phyloP scores from a whole-genome alignment of 1,140 invertebrate species.

The Scylla paramamosain region DNA sequence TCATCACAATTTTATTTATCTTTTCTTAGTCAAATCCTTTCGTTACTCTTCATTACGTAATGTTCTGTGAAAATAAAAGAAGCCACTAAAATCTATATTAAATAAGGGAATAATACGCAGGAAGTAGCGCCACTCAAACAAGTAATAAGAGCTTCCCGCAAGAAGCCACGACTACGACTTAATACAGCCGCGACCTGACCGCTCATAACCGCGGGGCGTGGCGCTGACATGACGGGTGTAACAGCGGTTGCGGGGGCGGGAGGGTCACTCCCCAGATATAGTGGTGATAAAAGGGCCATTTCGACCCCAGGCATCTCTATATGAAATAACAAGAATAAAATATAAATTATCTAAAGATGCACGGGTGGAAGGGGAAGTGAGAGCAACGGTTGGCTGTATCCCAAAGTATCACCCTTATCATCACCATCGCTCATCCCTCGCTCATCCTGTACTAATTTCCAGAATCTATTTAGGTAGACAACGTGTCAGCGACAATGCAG shows the following conservation, averaged over 20 bases:
- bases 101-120: background rate
- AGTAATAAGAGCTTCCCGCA: background rate
- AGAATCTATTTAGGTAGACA: too few species aligned
- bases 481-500: too few species aligned
- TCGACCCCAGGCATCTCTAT: slow-evolving; percentile 18
- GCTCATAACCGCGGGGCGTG: background rate
- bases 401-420: too few species aligned
- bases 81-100: background rate
- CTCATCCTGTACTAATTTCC: too few species aligned
- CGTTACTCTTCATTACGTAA: too few species aligned
- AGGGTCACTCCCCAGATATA: background rate
- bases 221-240: background rate
- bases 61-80: too few species aligned
- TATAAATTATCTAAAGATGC: background rate
- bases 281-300: slow-evolving; percentile 1
- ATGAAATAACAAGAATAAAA: background rate
- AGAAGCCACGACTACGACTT: background rate
- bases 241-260: background rate
- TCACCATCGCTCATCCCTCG: too few species aligned
- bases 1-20: background rate
- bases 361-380: background rate
- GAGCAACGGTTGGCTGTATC: too few species aligned
- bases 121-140: background rate
- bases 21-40: background rate
- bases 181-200: background rate